Percentiles rank a stretch among this genome's conserved stretches.
Conservation (phyloP, 64 coral and sea anemone genomes). For the Pachyseris speciosa region DNA sequence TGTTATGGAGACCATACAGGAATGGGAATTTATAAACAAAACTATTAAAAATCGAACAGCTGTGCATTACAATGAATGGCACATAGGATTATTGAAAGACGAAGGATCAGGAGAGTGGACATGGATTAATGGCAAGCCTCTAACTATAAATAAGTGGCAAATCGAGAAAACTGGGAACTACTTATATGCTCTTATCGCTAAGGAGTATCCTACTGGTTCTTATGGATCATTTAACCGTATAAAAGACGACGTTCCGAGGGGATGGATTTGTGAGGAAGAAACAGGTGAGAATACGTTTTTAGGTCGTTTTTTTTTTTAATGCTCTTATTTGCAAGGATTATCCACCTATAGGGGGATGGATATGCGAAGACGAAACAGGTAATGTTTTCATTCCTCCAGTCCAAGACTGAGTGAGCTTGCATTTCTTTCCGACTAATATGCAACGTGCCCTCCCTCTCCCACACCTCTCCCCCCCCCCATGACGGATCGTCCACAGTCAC, state of each 20-base stretch:
- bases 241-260: background rate
- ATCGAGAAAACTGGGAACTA: background rate
- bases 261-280: constrained; percentile 27
- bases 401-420: no score
- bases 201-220: background rate
- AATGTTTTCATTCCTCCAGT: no score
- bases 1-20: background rate
- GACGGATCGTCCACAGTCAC: no score
- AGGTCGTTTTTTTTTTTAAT: no score
- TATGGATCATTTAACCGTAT: background rate
- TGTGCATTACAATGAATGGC: background rate
- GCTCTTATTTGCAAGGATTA: no score
- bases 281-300: no score
- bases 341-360: no score
- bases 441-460: no score
- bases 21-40: background rate
- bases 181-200: background rate
- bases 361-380: constrained; percentile 26
- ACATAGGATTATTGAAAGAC: background rate
- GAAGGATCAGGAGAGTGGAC: background rate
- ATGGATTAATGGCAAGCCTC: background rate
- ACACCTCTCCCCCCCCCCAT: no score
- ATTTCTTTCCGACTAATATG: no score
- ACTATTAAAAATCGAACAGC: background rate
- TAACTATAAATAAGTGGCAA: constrained; percentile 1